Evolutionary conservation across 2,888 invertebrate genomes (phyloP).

Genomic region (Cataglyphis rosenhaueri): DNA sequence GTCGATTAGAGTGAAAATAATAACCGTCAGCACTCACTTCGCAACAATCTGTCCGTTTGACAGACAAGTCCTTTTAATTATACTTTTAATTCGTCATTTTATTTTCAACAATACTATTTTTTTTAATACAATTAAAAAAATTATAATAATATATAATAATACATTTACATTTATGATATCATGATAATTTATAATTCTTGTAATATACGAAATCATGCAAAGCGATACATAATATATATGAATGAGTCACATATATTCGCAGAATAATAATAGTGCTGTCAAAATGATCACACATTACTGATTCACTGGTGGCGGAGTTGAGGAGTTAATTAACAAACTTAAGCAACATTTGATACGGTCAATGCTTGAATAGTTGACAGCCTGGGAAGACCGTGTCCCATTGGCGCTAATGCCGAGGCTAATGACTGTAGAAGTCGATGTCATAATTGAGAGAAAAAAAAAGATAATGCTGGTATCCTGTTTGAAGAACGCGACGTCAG

Average conservation of each 20-base stretch:
- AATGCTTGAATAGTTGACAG: constrained; percentile 50
- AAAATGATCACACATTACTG: background rate
- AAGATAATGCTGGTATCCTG: constrained; percentile 47
- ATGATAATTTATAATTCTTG: background rate
- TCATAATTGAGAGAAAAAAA: constrained; percentile 48
- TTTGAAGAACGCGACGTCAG: constrained; percentile 21
- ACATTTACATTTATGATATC: background rate
- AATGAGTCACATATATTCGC: background rate
- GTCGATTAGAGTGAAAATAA: background rate
- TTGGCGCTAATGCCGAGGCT: constrained; percentile 52
- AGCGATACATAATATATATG: background rate
- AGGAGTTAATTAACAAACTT: constrained; percentile 49
- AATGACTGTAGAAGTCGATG: constrained; percentile 53
- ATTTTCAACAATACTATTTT: background rate
- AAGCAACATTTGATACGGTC: constrained; percentile 52
- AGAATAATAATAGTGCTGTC: constrained; percentile 12
- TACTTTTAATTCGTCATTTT: background rate
- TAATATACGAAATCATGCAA: background rate
- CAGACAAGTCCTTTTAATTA: background rate
- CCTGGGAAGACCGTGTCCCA: constrained; percentile 63
- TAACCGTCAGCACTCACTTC: background rate
- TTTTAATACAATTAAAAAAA: too few species aligned
- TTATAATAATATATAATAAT: background rate
- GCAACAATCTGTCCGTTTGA: background rate
- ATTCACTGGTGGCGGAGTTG: constrained; percentile 16